phyloP scores from a whole-genome alignment of 1,140 invertebrate species.

The Drosophila kepulauana region DNA sequence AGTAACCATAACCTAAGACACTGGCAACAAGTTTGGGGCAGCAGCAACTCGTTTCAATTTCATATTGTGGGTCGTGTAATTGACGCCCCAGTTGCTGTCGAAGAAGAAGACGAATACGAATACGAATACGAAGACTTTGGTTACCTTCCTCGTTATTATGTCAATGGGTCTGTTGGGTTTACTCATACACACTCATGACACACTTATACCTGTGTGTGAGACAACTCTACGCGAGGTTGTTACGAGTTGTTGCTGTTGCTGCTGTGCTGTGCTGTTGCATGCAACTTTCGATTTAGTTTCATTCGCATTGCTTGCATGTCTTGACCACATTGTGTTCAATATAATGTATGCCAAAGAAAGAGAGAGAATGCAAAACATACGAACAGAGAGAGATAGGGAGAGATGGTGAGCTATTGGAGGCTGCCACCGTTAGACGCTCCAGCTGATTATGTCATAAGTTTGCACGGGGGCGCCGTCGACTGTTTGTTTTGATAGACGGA shows the following conservation, averaged over 20 bases:
- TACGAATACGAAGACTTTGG: slow-evolving; percentile 54
- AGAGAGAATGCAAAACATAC: slow-evolving; percentile 17
- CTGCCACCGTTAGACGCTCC: slow-evolving; percentile 57
- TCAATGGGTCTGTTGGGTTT: slow-evolving; percentile 75
- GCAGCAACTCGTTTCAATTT: slow-evolving; percentile 54
- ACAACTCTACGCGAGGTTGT: slow-evolving; percentile 36
- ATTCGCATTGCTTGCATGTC: slow-evolving; percentile 80
- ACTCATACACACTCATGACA: slow-evolving; percentile 32
- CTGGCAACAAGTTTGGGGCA: slow-evolving; percentile 40
- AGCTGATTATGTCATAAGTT: slow-evolving; percentile 70
- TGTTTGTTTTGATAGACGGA: slow-evolving; percentile 46
- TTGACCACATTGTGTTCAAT: slow-evolving; percentile 75
- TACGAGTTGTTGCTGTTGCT: slow-evolving; percentile 47
- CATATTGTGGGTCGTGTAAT: slow-evolving; percentile 68
- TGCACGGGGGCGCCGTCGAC: slow-evolving; percentile 47
- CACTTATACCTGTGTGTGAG: slow-evolving; percentile 11
- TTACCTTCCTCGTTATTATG: slow-evolving; percentile 85
- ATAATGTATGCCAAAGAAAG: slow-evolving; percentile 32
- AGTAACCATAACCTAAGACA: slow-evolving; percentile 75
- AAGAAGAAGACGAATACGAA: slow-evolving; percentile 26
- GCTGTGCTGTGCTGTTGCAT: slow-evolving; percentile 64
- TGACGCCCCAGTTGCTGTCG: slow-evolving; percentile 61
- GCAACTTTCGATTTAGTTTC: slow-evolving; percentile 81
- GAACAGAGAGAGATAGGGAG: background rate
- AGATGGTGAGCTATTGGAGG: slow-evolving; percentile 39